Conservation (phyloP, 2,113 vertebrate genomes). For the Cichladusa arquata region DNA sequence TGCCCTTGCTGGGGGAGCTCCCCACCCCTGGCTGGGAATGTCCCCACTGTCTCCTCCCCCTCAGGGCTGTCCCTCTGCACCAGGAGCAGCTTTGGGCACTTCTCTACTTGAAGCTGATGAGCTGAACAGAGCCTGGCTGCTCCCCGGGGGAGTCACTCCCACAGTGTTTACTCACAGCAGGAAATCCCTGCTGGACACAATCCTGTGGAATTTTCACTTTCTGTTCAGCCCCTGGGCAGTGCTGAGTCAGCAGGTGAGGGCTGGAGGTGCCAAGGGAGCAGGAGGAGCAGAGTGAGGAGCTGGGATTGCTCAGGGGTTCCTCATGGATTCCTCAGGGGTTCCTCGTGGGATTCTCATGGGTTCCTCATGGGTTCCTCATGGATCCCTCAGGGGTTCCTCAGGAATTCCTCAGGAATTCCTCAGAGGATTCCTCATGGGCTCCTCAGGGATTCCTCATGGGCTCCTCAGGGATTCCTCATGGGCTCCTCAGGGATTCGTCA, state of each 20-base stretch:
- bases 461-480: too few species aligned
- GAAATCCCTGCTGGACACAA: neutral
- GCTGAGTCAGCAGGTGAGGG: neutral
- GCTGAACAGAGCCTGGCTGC: neutral
- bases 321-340: too few species aligned
- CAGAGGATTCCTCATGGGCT: too few species aligned
- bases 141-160: neutral
- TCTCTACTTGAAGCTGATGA: neutral
- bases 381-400: too few species aligned
- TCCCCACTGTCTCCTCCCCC: neutral
- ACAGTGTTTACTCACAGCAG: neutral
- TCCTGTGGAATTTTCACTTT: neutral
- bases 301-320: neutral
- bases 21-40: neutral
- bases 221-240: neutral
- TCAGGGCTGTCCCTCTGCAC: too few species aligned
- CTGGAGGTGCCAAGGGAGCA: neutral
- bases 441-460: too few species aligned
- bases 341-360: too few species aligned
- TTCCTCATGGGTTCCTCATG: neutral
- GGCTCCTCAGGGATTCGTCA: neutral
- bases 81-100: neutral
- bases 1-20: neutral
- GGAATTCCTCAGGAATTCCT: too few species aligned
- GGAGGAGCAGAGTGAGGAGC: neutral